Evolutionary conservation across 2,888 invertebrate genomes (phyloP), one percentile per base, ranked within the genome.

Genomic region (Diploptera punctata): DNA sequence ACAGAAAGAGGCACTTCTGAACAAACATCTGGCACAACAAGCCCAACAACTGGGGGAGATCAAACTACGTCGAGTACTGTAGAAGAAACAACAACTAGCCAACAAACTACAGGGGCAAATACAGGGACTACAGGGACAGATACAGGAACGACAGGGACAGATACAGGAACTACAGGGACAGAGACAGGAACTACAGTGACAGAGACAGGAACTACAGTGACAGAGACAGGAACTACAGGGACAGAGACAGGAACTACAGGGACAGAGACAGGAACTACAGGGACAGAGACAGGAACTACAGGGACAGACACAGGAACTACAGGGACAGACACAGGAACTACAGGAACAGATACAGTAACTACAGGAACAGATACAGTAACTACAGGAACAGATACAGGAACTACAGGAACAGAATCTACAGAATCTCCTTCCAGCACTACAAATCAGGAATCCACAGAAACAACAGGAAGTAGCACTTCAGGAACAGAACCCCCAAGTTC

Each of bases 401-500:
- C 24, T 24, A 52, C 19, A 19, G 24, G 21, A 52, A 24, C 1
- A 52, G 10, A n/a, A 47, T 7, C 47, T 5, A 49, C 61, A 21
- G 57, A 29, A 13, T 16, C 67, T 13, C 29, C 44, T 18, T 29
- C 60, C 21, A 44, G 21, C n/a, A 70, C 70, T 1, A 67, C 70
- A 16, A 33, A 31, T 7, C 61, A 57, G 13, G 72, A 72, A 62
- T 54, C 62, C 26, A 38, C 68, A 5, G 21, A 4, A 10, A 68
- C 71, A 5, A 57, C 29, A 1, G 24, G 19, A 7, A n/a, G 9
- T 21, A 65, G 16, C 18, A 52, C 70, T 16, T 54, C 74, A 4
- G 73, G 57, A 9, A 70, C 68, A 26, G 61, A 68, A 16, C 44
- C 19, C 24, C 68, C 73, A 54, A 67, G 73, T 31, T 74, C 76